Percentiles rank a stretch among this genome's conserved stretches.
phyloP scores from a whole-genome alignment of 2,113 vertebrate species.

The Micronycteris hirsuta region DNA sequence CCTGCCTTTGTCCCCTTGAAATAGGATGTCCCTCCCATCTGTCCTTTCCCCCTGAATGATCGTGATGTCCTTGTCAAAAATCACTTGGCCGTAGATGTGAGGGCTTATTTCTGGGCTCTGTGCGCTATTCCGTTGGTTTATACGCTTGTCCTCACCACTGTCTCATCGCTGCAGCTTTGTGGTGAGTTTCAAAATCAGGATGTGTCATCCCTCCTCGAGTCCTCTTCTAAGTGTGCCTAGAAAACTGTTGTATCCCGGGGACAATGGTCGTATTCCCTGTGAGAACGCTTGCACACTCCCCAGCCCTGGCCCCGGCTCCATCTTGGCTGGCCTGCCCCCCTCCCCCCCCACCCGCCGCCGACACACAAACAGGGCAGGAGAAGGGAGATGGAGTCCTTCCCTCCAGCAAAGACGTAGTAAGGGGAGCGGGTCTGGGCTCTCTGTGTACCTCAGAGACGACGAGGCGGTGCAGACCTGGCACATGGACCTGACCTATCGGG shows the following conservation, averaged over 20 bases:
- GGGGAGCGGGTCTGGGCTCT: not conserved
- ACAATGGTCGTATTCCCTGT: accelerated
- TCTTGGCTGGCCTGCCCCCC: not conserved
- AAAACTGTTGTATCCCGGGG: accelerated
- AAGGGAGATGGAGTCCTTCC: not conserved
- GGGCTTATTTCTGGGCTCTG: not conserved
- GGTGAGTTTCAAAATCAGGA: not conserved
- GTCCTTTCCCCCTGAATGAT: not conserved
- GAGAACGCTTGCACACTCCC: not conserved
- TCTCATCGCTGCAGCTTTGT: not conserved
- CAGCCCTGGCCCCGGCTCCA: not conserved
- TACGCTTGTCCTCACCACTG: not conserved
- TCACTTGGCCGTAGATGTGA: accelerated
- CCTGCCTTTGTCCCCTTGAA: not conserved
- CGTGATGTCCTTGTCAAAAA: not conserved
- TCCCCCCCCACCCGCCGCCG: too few species aligned
- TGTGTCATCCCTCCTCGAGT: accelerated
- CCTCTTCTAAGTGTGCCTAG: not conserved
- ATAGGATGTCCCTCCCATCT: not conserved
- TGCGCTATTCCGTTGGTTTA: accelerated
- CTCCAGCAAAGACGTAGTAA: too few species aligned
- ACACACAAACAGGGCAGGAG: not conserved
- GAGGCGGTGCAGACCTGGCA: accelerated
- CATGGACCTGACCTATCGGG: accelerated
- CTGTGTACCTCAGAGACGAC: not conserved